These are phyloP conservation scores for Masnerella sp. DNA, from an alignment of 2,888 invertebrate species.

Conservation along the genomic window DNA sequence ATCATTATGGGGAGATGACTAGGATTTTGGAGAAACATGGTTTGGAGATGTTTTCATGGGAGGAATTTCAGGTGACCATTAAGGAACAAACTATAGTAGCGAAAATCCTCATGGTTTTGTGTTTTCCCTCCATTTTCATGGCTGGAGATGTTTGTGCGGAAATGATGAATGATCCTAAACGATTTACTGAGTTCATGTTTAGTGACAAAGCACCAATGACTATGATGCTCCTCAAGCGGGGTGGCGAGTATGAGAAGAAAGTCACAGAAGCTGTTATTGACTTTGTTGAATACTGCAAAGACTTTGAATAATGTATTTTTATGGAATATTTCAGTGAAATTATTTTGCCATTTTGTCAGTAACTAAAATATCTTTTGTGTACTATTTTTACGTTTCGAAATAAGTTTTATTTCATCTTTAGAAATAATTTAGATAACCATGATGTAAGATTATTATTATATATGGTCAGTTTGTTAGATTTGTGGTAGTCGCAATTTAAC, in stretches of 20 bases:
- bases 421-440: too few relatives aligned
- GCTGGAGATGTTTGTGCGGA: conserved; percentile 62
- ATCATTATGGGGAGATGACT: conserved; percentile 46
- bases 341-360: too few relatives aligned
- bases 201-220: conserved; percentile 65
- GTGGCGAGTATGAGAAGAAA: conserved; percentile 63
- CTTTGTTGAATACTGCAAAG: conserved; percentile 49
- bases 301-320: neutral
- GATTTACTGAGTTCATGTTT: conserved; percentile 62
- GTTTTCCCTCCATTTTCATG: conserved; percentile 70
- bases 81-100: conserved; percentile 71
- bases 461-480: too few relatives aligned
- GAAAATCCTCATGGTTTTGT: conserved; percentile 66
- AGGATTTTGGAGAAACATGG: conserved; percentile 44
- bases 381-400: too few relatives aligned
- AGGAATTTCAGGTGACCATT: conserved; percentile 66
- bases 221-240: conserved; percentile 63
- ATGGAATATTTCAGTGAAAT: too few relatives aligned
- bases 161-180: conserved; percentile 64
- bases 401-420: too few relatives aligned
- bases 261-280: conserved; percentile 66
- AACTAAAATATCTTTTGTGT: too few relatives aligned
- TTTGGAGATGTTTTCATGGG: conserved; percentile 51
- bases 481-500: too few relatives aligned
- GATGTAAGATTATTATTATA: too few relatives aligned